phyloP scores from a whole-genome alignment of 2,113 vertebrate species.

The Brachypteracias leptosomus region DNA sequence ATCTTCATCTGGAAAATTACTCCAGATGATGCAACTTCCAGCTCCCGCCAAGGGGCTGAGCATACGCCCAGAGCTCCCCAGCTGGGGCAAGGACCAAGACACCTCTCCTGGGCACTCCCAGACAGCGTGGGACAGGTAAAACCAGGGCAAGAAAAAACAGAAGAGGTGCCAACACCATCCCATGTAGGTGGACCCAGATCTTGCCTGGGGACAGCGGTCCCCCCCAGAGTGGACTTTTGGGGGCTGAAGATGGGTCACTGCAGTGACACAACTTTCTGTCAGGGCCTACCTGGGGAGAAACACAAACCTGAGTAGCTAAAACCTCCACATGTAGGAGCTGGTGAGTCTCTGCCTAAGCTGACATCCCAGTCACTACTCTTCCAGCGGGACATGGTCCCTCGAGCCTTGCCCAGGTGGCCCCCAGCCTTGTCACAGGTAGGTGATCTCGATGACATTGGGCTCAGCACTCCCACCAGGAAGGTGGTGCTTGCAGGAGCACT shows the following conservation, averaged over 20 bases:
- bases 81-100: background rate
- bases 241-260: background rate
- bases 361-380: background rate
- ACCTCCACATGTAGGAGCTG: rapidly evolving
- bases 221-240: background rate
- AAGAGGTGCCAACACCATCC: background rate
- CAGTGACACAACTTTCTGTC: background rate
- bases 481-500: slow-evolving; percentile 4
- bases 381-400: rapidly evolving
- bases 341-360: rapidly evolving
- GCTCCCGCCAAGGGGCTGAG: background rate
- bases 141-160: background rate
- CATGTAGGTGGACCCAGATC: background rate
- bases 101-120: slow-evolving; percentile 3
- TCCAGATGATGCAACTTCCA: background rate
- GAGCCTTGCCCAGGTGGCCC: background rate
- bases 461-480: background rate
- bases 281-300: background rate
- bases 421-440: slow-evolving; percentile 55
- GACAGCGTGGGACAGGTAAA: background rate
- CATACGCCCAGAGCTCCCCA: background rate
- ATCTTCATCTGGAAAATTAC: background rate
- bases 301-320: background rate
- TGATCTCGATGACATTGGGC: slow-evolving; percentile 65
- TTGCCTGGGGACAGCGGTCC: background rate